A percentile compares a stretch with the other conserved stretches of the same genome.
phyloP scores from a whole-genome alignment of 2,797 vertebrate genomes.

The Apogon hyalosoma region DNA sequence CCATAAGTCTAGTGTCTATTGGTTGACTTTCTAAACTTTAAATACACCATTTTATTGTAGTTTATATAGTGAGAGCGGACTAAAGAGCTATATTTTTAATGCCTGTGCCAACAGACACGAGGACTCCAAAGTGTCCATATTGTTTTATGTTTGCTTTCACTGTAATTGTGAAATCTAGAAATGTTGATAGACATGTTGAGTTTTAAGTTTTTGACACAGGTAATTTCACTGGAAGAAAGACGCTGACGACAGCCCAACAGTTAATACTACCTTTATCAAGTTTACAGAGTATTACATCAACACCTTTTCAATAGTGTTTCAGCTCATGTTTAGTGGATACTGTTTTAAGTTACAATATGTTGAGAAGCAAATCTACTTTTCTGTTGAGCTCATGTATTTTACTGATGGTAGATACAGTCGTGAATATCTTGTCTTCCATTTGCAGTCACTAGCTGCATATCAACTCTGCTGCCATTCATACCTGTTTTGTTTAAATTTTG shows the following conservation, averaged over 20 bases:
- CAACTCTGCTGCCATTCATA: background rate
- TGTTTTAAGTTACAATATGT: slow-evolving; percentile 12
- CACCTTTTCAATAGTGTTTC: slow-evolving; percentile 14
- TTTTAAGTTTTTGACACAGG: slow-evolving; percentile 1
- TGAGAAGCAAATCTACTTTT: slow-evolving; percentile 17
- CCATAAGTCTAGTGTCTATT: slow-evolving; percentile 2
- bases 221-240: background rate
- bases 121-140: slow-evolving; percentile 23
- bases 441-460: slow-evolving; percentile 18
- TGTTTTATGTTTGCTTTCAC: slow-evolving; percentile 31
- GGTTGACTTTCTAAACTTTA: background rate
- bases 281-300: slow-evolving; percentile 22
- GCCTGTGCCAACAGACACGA: slow-evolving; percentile 47
- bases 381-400: background rate
- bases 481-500: slow-evolving; percentile 8
- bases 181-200: slow-evolving; percentile 1
- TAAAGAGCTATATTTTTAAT: slow-evolving; percentile 16
- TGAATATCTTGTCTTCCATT: slow-evolving; percentile 53
- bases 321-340: background rate
- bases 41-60: slow-evolving; percentile 18
- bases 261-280: slow-evolving; percentile 4
- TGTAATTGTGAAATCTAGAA: slow-evolving; percentile 9
- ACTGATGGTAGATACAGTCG: slow-evolving; percentile 6
- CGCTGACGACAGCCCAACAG: background rate
- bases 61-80: slow-evolving; percentile 12